These are phyloP conservation scores for Avahi laniger DNA, from an alignment of 2,797 vertebrate species.

Conservation along the genomic window DNA sequence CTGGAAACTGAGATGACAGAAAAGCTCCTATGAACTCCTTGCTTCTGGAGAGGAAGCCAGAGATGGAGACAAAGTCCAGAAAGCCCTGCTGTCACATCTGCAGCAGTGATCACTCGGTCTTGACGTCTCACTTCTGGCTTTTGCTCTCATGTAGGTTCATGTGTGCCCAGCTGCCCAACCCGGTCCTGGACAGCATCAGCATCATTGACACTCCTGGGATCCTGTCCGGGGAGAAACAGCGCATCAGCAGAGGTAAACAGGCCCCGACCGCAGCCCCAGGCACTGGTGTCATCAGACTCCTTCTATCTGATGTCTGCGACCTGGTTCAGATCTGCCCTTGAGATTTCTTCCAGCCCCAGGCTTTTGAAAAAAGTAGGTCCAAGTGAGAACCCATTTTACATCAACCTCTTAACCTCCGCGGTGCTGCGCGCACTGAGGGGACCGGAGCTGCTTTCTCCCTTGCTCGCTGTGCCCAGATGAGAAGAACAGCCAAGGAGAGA, in stretches of 20 bases:
- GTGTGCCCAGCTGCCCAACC: constrained; percentile 95
- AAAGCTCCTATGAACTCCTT: background rate
- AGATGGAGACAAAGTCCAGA: background rate
- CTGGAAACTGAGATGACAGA: background rate
- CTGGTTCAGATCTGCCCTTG: rapidly evolving
- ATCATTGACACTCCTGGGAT: constrained; percentile 97
- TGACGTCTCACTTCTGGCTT: background rate
- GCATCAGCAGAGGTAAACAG: constrained; percentile 83
- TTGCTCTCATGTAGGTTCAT: constrained; percentile 88
- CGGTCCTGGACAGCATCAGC: constrained; percentile 95
- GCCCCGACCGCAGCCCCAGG: rapidly evolving
- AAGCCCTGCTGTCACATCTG: background rate
- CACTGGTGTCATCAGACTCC: rapidly evolving
- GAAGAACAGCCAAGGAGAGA: background rate
- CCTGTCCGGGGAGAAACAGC: constrained; percentile 85
- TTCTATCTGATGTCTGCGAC: rapidly evolving
- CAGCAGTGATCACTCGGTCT: background rate
- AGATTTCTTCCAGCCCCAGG: background rate
- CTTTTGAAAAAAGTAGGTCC: background rate
- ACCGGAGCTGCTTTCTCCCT: background rate
- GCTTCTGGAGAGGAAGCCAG: background rate
- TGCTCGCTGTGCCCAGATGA: background rate
- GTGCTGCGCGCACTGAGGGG: too few species aligned
- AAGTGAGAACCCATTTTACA: background rate
- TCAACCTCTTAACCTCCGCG: background rate